Evolutionary conservation across 2,113 vertebrate species (phyloP).

Genomic region (Lathamus discolor): DNA sequence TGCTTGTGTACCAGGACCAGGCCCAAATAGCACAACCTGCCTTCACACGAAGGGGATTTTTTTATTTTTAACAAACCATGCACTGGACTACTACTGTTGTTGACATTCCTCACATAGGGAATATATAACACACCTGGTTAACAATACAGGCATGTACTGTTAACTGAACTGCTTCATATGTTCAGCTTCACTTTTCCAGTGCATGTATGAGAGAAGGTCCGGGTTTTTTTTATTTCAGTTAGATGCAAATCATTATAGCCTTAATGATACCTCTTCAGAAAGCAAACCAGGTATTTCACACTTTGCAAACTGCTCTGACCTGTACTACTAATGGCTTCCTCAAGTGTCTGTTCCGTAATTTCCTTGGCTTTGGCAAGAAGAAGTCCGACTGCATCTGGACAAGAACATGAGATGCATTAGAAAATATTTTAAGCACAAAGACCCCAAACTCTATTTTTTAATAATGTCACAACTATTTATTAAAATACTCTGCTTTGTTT

Average conservation of each 20-base stretch:
- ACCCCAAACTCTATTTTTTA: not conserved
- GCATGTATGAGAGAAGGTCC: not conserved
- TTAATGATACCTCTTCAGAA: not conserved
- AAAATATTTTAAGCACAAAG: not conserved
- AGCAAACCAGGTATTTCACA: not conserved
- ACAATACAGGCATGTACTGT: not conserved
- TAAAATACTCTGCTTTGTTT: not conserved
- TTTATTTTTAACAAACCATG: not conserved
- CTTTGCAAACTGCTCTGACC: slow-evolving; percentile 71
- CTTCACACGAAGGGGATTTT: not conserved
- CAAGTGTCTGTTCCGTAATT: slow-evolving; percentile 87
- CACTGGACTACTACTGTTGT: not conserved
- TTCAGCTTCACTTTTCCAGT: not conserved
- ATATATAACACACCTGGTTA: not conserved
- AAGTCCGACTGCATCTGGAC: slow-evolving; percentile 89
- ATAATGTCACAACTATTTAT: not conserved
- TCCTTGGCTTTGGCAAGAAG: slow-evolving; percentile 90
- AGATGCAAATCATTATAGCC: not conserved
- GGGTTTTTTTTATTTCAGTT: not conserved
- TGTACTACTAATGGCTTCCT: slow-evolving; percentile 96
- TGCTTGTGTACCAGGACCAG: not conserved
- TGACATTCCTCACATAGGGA: not conserved
- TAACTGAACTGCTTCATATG: not conserved
- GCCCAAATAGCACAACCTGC: not conserved
- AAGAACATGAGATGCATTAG: not conserved